Evolutionary conservation across 2,888 invertebrate genomes (phyloP).

Genomic region (Coenonympha arcania): DNA sequence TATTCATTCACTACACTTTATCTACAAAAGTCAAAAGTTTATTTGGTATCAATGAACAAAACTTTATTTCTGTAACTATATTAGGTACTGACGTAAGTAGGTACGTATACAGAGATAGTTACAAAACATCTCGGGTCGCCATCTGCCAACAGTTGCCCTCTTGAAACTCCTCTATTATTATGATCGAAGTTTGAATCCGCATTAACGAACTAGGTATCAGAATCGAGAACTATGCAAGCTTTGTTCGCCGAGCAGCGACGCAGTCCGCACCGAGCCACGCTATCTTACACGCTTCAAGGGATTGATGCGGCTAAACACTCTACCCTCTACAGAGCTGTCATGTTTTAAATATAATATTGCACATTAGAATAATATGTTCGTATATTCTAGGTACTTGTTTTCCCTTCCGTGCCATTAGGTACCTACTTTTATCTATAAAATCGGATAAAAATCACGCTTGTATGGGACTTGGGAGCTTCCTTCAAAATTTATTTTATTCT

Average conservation of each 20-base stretch:
- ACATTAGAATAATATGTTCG: conserved; percentile 2
- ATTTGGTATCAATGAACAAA: too few relatives aligned
- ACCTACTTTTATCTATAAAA: background rate
- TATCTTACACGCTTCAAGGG: conserved; percentile 9
- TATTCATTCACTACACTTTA: too few relatives aligned
- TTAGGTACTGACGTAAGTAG: too few relatives aligned
- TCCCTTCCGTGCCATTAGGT: too few relatives aligned
- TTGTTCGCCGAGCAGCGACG: conserved; percentile 9
- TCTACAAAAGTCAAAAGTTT: too few relatives aligned
- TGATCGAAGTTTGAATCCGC: conserved; percentile 13
- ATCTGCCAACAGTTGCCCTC: conserved; percentile 18
- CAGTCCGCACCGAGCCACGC: conserved; percentile 6
- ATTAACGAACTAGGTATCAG: too few relatives aligned
- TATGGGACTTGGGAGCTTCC: too few relatives aligned
- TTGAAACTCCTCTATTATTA: background rate
- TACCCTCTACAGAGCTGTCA: conserved; percentile 9
- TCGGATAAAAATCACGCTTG: too few relatives aligned
- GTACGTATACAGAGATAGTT: too few relatives aligned
- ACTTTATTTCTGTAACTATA: too few relatives aligned
- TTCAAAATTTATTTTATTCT: too few relatives aligned
- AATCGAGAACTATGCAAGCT: conserved; percentile 17
- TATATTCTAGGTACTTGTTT: too few relatives aligned
- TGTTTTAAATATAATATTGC: conserved; percentile 6
- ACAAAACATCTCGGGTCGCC: conserved; percentile 42
- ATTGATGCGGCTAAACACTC: conserved; percentile 6